Percentiles rank a stretch among this genome's conserved stretches.
Evolutionary conservation across 2,797 vertebrate genomes (phyloP).

Genomic region (Pagetopsis macropterus): DNA sequence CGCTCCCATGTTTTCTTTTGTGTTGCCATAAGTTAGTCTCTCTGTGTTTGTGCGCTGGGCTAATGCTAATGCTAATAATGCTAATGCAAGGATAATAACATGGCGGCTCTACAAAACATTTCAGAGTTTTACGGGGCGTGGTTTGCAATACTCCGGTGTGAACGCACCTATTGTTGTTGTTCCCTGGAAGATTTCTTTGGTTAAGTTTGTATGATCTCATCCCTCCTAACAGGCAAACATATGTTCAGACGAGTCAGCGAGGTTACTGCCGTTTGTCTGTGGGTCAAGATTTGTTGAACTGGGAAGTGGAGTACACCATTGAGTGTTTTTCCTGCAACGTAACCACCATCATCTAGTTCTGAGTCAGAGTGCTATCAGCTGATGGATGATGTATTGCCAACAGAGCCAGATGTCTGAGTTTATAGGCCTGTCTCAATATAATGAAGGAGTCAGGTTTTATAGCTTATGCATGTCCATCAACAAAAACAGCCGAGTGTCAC

Average conservation of each 20-base stretch:
- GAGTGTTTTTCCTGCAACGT: slow-evolving; percentile 13
- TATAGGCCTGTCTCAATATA: neutral
- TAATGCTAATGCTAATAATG: too few relatives aligned
- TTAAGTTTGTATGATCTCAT: slow-evolving; percentile 39
- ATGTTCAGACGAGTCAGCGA: slow-evolving; percentile 45
- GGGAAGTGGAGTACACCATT: slow-evolving; percentile 3
- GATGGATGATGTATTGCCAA: slow-evolving; percentile 21
- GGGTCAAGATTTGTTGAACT: slow-evolving; percentile 34
- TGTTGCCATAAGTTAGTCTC: too few relatives aligned
- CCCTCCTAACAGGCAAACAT: neutral
- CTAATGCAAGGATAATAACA: too few relatives aligned
- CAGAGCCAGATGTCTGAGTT: slow-evolving; percentile 12
- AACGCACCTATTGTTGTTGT: slow-evolving; percentile 5
- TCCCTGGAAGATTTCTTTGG: neutral
- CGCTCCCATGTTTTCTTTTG: too few relatives aligned
- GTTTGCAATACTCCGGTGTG: too few relatives aligned
- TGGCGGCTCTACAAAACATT: too few relatives aligned
- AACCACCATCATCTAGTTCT: slow-evolving; percentile 33
- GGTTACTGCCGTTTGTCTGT: slow-evolving; percentile 52
- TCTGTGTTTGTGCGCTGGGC: too few relatives aligned
- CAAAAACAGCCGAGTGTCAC: neutral
- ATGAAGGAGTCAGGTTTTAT: slow-evolving; percentile 4
- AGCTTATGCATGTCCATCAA: neutral
- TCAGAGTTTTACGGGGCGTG: too few relatives aligned
- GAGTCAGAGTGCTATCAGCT: slow-evolving; percentile 56